Conservation (phyloP, 2,888 invertebrate genomes). For the Tetramorium bicarinatum region DNA sequence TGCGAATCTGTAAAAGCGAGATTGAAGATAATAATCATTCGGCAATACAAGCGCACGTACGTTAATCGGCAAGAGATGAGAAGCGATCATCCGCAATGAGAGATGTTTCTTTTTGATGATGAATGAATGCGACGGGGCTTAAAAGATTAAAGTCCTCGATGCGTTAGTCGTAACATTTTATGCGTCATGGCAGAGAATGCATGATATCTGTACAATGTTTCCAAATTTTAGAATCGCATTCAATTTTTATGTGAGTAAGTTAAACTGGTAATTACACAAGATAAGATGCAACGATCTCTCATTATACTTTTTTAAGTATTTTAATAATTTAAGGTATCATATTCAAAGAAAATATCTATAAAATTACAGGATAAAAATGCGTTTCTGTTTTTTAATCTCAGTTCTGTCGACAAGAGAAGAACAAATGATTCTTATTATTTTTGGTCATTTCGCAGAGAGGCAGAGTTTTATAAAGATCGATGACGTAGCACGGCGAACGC, state of each 20-base stretch:
- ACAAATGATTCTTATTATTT: slow-evolving; percentile 11
- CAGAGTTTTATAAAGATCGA: slow-evolving; percentile 21
- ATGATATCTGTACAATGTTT: background rate
- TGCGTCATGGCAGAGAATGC: slow-evolving; percentile 9
- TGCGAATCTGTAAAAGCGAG: slow-evolving; percentile 58
- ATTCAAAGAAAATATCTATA: background rate
- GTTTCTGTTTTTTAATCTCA: background rate
- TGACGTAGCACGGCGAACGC: slow-evolving; percentile 13
- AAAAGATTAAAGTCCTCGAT: slow-evolving; percentile 22
- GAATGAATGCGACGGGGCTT: background rate
- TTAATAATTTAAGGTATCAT: background rate
- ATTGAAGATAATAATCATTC: background rate
- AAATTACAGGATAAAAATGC: background rate
- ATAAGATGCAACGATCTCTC: background rate
- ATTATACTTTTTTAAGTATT: background rate
- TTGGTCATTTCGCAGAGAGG: background rate
- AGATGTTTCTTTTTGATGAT: background rate
- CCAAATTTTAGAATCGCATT: background rate
- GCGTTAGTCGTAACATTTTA: slow-evolving; percentile 16
- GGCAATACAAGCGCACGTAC: background rate
- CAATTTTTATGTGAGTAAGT: background rate
- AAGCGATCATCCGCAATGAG: slow-evolving; percentile 29
- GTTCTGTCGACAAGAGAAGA: background rate
- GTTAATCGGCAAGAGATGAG: slow-evolving; percentile 32
- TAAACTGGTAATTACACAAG: background rate